Evolutionary conservation across 2,888 invertebrate species (phyloP), one percentile per base, ranked within the genome.

Genomic region (Diaprepes abbreviatus): DNA sequence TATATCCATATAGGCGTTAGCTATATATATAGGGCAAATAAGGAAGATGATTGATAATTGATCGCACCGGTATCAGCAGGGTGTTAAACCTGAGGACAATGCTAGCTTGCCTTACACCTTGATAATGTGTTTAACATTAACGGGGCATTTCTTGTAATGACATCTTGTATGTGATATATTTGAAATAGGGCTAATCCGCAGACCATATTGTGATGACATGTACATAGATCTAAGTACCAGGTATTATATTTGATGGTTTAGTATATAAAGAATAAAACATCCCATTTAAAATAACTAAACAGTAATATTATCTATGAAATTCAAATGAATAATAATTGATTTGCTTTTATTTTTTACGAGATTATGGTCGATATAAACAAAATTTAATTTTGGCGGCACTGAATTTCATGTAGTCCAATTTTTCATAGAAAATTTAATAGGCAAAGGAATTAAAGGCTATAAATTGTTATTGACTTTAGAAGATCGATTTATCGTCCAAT

Each of bases 1-100:
- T 24, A 24, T 24, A 24, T 24, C 24, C 5, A 24, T 24, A 24
- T 24, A 24, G n/a, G 5, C 24, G 24, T 35, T 35, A 35, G 35
- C 9, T 2, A 3, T 7, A 36, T 21, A 9, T 16, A 19, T 19
- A 28, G 35, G 35, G 3, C 19, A n/a, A 6, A 48, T 17, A 48
- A 48, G 45, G 60, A 33, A 35, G 3, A 36, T 33, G 48, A 62
- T 62, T 62, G 50, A 48, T 62, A 62, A 62, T 50, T 48, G 35
- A 62, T 50, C 50, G 14, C 33, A 38, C 21, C 19, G 60, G 48
- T 14, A 36, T 35, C 50, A 62, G n/a, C 19, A 36, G 17, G 43
- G 40, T 58, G 58, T 58, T 58, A 58, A 58, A 58, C 28, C 28
- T 14, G 7, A n/a, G 43, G 40, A 50, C 24, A 40, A 57, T 19